Conservation (phyloP, 2,888 invertebrate species). For the Ryuthela nishihirai region DNA sequence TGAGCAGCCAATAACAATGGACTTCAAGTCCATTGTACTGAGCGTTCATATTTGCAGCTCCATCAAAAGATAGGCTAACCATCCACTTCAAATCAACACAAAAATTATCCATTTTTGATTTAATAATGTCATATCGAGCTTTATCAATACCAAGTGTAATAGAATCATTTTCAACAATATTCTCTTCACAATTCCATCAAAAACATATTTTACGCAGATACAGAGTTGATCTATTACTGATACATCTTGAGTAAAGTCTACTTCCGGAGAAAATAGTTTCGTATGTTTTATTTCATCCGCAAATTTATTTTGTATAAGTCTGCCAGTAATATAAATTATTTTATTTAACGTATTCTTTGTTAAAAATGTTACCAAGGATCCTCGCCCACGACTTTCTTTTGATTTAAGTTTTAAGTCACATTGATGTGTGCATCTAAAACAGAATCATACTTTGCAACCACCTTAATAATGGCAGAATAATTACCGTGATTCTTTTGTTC, state of each 20-base stretch:
- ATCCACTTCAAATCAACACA: neutral
- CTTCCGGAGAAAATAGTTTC: neutral
- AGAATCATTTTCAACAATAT: neutral
- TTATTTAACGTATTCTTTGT: neutral
- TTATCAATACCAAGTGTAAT: neutral
- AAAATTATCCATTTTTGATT: neutral
- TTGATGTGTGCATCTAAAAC: neutral
- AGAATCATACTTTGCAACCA: neutral
- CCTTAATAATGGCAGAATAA: neutral
- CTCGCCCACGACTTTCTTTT: neutral
- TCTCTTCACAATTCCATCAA: neutral
- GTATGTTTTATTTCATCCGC: neutral
- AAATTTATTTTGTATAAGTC: neutral
- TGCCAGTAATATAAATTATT: neutral
- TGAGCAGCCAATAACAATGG: too few species aligned
- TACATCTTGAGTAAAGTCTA: slow-evolving; percentile 3
- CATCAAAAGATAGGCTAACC: neutral
- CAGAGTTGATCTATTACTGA: neutral
- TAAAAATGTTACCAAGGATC: slow-evolving; percentile 1
- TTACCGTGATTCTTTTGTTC: neutral
- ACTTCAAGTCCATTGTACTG: neutral
- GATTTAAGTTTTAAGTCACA: neutral
- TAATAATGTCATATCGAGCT: neutral
- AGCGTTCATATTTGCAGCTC: neutral
- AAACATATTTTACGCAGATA: neutral